A percentile compares a stretch with the other conserved stretches of the same genome.
These are phyloP conservation scores for Lasioglossum morio DNA, from an alignment of 2,888 invertebrate species.

Conservation along the genomic window DNA sequence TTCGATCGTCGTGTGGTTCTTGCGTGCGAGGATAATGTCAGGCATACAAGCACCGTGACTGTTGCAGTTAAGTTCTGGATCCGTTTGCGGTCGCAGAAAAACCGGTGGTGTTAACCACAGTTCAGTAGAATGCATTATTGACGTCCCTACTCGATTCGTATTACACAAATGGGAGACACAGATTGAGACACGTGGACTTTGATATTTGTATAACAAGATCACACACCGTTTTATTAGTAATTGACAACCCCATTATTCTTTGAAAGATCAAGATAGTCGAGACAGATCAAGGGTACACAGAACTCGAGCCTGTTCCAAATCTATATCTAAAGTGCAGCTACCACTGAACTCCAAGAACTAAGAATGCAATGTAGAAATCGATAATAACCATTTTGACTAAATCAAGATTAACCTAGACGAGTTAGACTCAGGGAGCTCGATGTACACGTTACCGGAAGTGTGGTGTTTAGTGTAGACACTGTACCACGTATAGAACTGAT, in stretches of 20 bases:
- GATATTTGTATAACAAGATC: not conserved
- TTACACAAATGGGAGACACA: not conserved
- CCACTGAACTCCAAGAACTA: not conserved
- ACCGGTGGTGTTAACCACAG: not conserved
- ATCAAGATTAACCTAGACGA: not conserved
- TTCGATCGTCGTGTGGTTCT: conserved; percentile 13
- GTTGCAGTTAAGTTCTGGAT: conserved; percentile 6
- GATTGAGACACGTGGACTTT: not conserved
- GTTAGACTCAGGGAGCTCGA: not conserved
- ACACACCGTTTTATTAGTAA: not conserved
- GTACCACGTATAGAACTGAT: not conserved
- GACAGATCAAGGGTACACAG: not conserved
- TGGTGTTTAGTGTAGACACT: not conserved
- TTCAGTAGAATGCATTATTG: not conserved
- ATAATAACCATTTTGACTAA: not conserved
- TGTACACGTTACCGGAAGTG: not conserved
- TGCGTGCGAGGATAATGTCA: conserved; percentile 24
- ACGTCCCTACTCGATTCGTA: not conserved
- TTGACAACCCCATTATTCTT: not conserved
- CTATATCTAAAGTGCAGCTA: not conserved
- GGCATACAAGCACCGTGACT: conserved; percentile 2
- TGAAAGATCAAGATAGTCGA: not conserved
- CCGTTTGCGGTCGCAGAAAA: not conserved
- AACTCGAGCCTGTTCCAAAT: not conserved
- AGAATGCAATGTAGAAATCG: not conserved